These are phyloP conservation scores for Petrocephalus sullivani DNA, from an alignment of 2,797 vertebrate species.

Conservation along the genomic window DNA sequence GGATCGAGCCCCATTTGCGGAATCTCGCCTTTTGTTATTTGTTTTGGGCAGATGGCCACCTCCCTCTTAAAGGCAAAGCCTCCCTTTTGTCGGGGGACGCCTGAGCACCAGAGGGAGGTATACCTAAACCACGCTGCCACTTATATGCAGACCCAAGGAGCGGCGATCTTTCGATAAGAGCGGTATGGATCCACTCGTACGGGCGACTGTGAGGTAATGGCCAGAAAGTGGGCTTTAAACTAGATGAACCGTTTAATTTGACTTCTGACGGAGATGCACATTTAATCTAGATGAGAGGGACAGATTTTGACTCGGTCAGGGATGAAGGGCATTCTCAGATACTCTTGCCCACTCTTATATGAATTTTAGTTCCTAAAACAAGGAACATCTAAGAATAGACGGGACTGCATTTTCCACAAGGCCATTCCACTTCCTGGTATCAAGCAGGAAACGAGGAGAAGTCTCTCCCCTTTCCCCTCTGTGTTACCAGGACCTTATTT, in stretches of 20 bases:
- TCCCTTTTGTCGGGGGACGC: not conserved
- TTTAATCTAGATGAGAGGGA: slow-evolving; percentile 2
- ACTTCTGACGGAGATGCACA: slow-evolving; percentile 12
- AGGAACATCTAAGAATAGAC: not conserved
- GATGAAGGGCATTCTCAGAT: not conserved
- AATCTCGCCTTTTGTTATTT: not conserved
- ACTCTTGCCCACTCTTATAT: not conserved
- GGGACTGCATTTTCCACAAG: not conserved
- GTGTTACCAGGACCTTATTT: not conserved
- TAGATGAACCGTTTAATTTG: slow-evolving; percentile 14
- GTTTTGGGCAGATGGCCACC: not conserved
- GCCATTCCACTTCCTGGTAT: not conserved
- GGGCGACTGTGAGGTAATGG: slow-evolving; percentile 11
- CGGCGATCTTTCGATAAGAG: not conserved
- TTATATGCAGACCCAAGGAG: not conserved
- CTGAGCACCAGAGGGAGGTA: slow-evolving; percentile 12
- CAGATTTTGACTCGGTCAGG: not conserved
- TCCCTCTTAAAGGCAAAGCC: not conserved
- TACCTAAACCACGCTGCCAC: slow-evolving; percentile 12
- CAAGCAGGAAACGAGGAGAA: slow-evolving; percentile 10
- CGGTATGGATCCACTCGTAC: not conserved
- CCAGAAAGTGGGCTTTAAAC: slow-evolving; percentile 11
- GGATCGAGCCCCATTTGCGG: not conserved
- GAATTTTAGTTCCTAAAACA: not conserved
- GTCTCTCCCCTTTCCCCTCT: not conserved